Evolutionary conservation across 2,888 invertebrate genomes (phyloP), one percentile per base, ranked within the genome.

Genomic region (Dolichomitus sp.): DNA sequence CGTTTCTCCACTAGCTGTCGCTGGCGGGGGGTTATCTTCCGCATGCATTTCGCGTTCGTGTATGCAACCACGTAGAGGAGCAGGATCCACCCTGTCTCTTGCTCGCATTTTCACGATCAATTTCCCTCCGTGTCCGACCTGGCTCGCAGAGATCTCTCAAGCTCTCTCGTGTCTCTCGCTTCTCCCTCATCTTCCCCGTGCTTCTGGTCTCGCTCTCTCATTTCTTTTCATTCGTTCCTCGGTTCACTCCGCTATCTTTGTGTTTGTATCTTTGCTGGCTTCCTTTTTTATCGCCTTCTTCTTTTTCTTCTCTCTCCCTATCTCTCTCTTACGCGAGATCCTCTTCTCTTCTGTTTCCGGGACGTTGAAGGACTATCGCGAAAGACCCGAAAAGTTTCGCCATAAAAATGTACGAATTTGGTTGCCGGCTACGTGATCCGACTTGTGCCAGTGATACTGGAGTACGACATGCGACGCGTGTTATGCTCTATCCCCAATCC

Each of bases 361-460:
- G 72, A 83, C 81, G 81, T 81, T 81, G 81, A 81, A 69, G 77
- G 69, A 81, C 81, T 77, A 65, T 74, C 48, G 68, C 81, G 61
- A 69, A 78, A 78, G 74, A 81, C 73, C 78, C 50, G 52, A 72
- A 77, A 81, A 78, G 73, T 81, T 81, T 73, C 69, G 73, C 77
- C 81, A 78, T 81, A 69, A 78, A 81, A 81, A 78, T 81, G 81
- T 78, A 81, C 81, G 78, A 81, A 81, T 81, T 81, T 81, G 81
- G 81, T 81, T 74, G 77, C 40, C 81, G 19, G 52, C 48, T 81
- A 78, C 78, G 81, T 81, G 81, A 81, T 78, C 77, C 78, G 78
- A 81, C 81, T 81, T 78, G 81, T 57, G 45, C 30, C 59, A 27
- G 45, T 54, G 45, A 63, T 63, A 78, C 59, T n/a, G 11, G 17